phyloP scores from a whole-genome alignment of 2,113 vertebrate genomes.

The Perca schrenkii region DNA sequence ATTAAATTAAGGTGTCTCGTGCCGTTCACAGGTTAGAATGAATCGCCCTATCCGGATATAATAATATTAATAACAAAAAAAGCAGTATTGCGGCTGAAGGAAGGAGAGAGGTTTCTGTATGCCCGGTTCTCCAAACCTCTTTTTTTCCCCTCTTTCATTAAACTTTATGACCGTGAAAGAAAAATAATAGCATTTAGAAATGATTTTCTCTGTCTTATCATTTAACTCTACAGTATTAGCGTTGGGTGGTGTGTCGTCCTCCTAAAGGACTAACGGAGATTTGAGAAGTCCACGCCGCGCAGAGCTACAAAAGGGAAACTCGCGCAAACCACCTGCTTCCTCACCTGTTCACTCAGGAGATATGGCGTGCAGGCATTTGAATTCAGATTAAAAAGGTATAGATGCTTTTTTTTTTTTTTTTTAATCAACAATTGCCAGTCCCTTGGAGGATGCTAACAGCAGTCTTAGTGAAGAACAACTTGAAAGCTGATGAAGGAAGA shows the following conservation, averaged over 20 bases:
- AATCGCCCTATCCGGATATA: background rate
- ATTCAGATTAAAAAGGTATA: conserved; percentile 43
- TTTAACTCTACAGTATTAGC: background rate
- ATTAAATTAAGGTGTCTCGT: background rate
- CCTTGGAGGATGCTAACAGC: conserved; percentile 40
- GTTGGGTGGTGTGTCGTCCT: background rate
- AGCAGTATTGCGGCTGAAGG: too few species aligned
- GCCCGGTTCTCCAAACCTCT: background rate
- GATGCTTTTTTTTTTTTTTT: background rate
- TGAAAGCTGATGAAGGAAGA: conserved; percentile 38
- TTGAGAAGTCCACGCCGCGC: conserved; percentile 14
- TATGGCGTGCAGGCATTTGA: conserved; percentile 8
- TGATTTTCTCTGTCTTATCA: background rate
- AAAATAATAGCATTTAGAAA: background rate
- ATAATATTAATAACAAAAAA: background rate
- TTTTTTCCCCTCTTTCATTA: background rate
- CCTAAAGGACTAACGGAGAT: background rate
- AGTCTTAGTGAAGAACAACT: conserved; percentile 37
- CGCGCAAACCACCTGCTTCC: conserved; percentile 64
- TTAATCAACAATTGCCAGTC: conserved; percentile 55
- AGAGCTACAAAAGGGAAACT: conserved; percentile 47
- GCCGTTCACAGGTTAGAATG: background rate
- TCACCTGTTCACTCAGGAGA: conserved; percentile 59
- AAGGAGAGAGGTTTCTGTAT: background rate
- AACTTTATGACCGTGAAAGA: background rate